Evolutionary conservation across 2,113 vertebrate species (phyloP), one percentile per base, ranked within the genome.

Genomic region (Apeltes quadracus): DNA sequence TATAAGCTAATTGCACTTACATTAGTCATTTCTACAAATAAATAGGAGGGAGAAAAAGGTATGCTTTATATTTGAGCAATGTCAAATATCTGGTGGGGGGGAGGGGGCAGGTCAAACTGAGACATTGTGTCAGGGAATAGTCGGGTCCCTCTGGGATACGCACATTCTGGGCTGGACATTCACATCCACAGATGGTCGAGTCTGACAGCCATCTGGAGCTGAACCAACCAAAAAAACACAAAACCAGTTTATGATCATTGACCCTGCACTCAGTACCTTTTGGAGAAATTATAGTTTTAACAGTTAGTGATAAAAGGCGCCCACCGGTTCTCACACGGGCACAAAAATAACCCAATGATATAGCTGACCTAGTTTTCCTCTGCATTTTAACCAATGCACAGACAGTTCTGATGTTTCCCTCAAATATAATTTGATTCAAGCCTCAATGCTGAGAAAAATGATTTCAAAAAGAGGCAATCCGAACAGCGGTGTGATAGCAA

Each of bases 131-230:
- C 75, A 51, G 57, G 72, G 69, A 61, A 72, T 32, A 54, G 72
- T 75, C 27, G 11, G 20, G 66, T 79, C 82, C 83, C 83, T 83
- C 57, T 46, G 75, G 82, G 86, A 82, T n/a, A 68, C 38, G 63
- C 61, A 51, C 68, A 78, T 69, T 84, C 78, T 89, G 74, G 71
- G 54, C 70, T 78, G 79, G 81, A 86, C 81, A 54, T 64, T 82
- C 38, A 75, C 72, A 66, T 81, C 84, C 89, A 90, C 89, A 90
- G 84, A 90, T 87, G 85, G 87, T 23, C 23, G 20, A n/a, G 44
- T 77, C 69, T 85, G 76, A 79, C 59, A 78, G 79, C 86, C 89
- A 91, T 89, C 82, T 89, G 86, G 81, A 76, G 75, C 77, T 73
- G 51, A 75, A 79, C 56, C 54, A 76, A 67, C 76, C 78, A 72